Percentiles rank a stretch among this genome's conserved stretches.
These are phyloP conservation scores for Mythimna impura DNA, from an alignment of 2,888 invertebrate genomes.

Conservation along the genomic window DNA sequence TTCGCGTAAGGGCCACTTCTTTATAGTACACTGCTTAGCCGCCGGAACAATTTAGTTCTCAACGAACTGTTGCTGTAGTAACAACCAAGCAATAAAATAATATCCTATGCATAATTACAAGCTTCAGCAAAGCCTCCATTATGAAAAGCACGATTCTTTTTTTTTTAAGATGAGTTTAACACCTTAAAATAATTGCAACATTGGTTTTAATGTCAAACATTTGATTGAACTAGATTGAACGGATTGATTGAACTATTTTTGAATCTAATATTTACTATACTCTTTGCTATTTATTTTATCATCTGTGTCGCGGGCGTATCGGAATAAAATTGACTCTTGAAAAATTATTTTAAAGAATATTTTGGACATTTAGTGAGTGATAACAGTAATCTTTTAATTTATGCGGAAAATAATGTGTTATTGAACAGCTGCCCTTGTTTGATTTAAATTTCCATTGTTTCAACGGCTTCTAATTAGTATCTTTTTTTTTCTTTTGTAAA, in stretches of 20 bases:
- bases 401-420: conserved; percentile 20
- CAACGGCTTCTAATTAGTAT: conserved; percentile 23
- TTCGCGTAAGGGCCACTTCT: no score
- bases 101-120: no score
- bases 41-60: no score
- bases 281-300: conserved; percentile 54
- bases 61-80: no score
- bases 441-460: conserved; percentile 2
- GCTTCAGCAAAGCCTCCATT: no score
- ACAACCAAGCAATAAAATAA: no score
- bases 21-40: no score
- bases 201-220: conserved; percentile 28
- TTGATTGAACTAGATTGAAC: conserved; percentile 29
- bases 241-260: background rate
- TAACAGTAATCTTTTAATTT: conserved; percentile 25
- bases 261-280: no score
- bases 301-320: conserved; percentile 76
- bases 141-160: no score
- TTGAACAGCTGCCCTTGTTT: conserved; percentile 5
- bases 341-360: conserved; percentile 36
- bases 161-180: no score
- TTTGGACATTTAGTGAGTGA: conserved; percentile 13
- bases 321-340: conserved; percentile 59
- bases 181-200: conserved; percentile 24
- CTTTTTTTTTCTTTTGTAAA: conserved; percentile 72